Evolutionary conservation across 2,797 vertebrate species (phyloP).

Genomic region (Acrossocheilus wenchowensis): DNA sequence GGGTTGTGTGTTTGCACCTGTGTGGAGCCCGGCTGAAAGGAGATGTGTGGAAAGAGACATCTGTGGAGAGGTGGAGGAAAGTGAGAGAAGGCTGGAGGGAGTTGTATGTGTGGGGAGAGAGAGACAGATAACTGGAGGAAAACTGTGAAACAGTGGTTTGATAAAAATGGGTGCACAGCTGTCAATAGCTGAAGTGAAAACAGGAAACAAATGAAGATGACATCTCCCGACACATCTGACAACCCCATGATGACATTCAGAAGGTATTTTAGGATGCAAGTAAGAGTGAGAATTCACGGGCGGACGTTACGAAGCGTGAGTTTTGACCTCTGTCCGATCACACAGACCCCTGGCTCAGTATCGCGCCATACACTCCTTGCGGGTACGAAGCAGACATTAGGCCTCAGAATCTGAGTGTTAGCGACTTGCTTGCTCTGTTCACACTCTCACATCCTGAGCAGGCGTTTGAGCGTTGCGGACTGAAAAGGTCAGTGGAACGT

Average conservation of each 20-base stretch:
- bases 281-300: neutral
- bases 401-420: conserved; percentile 44
- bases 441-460: conserved; percentile 64
- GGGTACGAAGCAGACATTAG: conserved; percentile 22
- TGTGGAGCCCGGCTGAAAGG: conserved; percentile 45
- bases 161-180: conserved; percentile 81
- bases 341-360: neutral
- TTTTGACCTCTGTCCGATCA: neutral
- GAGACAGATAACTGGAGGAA: conserved; percentile 64
- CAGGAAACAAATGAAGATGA: conserved; percentile 74
- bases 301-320: neutral
- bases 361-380: neutral
- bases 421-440: conserved; percentile 51
- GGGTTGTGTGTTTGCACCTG: conserved; percentile 54
- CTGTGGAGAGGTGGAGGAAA: conserved; percentile 53
- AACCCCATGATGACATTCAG: conserved; percentile 39
- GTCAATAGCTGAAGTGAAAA: conserved; percentile 80
- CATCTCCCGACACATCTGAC: conserved; percentile 57
- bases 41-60: conserved; percentile 57
- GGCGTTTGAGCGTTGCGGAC: conserved; percentile 50
- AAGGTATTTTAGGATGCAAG: conserved; percentile 47
- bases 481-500: conserved; percentile 63
- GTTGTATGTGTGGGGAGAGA: conserved; percentile 70
- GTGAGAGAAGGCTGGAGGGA: conserved; percentile 64
- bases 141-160: conserved; percentile 73